Evolutionary conservation across 2,797 vertebrate species (phyloP).

Genomic region (Botia kubotai): DNA sequence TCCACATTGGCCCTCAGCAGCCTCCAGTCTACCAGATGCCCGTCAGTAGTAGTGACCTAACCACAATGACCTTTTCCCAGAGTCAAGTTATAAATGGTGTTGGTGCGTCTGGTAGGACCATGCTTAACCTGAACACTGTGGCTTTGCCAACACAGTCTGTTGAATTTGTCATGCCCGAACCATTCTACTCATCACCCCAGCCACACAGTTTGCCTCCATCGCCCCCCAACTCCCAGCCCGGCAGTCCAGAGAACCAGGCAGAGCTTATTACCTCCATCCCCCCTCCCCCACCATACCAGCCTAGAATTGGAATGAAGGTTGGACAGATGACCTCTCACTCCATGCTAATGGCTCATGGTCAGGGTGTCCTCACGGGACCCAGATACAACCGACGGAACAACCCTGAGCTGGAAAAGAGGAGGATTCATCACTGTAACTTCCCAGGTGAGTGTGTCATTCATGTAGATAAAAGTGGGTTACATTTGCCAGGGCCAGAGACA

Average conservation of each 20-base stretch:
- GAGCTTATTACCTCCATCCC: conserved; percentile 82
- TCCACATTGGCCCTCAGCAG: conserved; percentile 80
- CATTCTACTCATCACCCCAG: conserved; percentile 72
- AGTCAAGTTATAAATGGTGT: conserved; percentile 66
- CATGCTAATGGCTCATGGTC: conserved; percentile 82
- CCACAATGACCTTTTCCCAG: conserved; percentile 77
- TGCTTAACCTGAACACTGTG: conserved; percentile 79
- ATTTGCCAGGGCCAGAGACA: background rate
- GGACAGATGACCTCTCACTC: conserved; percentile 77
- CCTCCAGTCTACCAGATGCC: conserved; percentile 87
- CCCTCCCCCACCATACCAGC: conserved; percentile 81
- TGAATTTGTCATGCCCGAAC: conserved; percentile 78
- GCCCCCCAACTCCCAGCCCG: conserved; percentile 90
- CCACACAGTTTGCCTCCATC: conserved; percentile 88
- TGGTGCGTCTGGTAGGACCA: conserved; percentile 72
- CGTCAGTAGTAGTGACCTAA: conserved; percentile 72
- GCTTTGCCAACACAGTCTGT: conserved; percentile 69
- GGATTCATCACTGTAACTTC: conserved; percentile 90
- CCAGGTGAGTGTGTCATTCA: conserved; percentile 73
- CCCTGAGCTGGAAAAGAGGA: conserved; percentile 91
- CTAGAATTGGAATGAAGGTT: conserved; percentile 78
- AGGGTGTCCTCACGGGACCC: conserved; percentile 82
- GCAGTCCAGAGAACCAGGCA: conserved; percentile 86
- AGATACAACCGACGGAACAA: conserved; percentile 92
- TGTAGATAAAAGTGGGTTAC: background rate